Percentiles rank a stretch among this genome's conserved stretches.
These are phyloP conservation scores for Chrysopilus asiliformis DNA, from an alignment of 2,888 invertebrate genomes.

Conservation along the genomic window DNA sequence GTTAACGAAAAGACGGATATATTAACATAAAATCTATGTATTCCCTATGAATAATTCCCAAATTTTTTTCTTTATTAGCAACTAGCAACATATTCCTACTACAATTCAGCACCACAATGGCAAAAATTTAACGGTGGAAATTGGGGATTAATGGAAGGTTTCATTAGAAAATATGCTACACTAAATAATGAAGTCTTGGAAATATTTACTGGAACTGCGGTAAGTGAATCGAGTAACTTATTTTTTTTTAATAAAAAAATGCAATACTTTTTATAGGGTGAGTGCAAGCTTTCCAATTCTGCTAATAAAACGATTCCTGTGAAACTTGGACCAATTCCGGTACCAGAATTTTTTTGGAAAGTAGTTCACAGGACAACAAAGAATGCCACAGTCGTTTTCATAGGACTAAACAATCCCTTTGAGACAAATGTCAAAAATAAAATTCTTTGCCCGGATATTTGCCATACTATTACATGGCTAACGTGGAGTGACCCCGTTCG, in stretches of 20 bases:
- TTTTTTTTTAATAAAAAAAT: too few relatives aligned
- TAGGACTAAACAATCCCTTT: constrained; percentile 37
- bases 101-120: constrained; percentile 45
- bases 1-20: too few relatives aligned
- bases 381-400: constrained; percentile 39
- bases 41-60: too few relatives aligned
- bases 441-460: too few relatives aligned
- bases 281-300: constrained; percentile 31
- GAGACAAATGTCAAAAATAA: too few relatives aligned
- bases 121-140: constrained; percentile 44
- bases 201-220: constrained; percentile 45
- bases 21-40: too few relatives aligned
- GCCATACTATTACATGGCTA: too few relatives aligned
- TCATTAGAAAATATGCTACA: constrained; percentile 36
- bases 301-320: too few relatives aligned
- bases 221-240: too few relatives aligned
- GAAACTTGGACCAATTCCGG: constrained; percentile 40
- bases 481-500: too few relatives aligned
- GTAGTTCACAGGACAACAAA: constrained; percentile 38
- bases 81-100: constrained; percentile 40
- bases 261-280: too few relatives aligned
- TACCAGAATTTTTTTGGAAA: constrained; percentile 46
- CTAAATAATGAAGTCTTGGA: constrained; percentile 28
- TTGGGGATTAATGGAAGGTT: constrained; percentile 41
- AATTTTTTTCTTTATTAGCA: too few relatives aligned